A percentile compares a stretch with the other conserved stretches of the same genome.
Conservation (phyloP, 2,113 vertebrate species). For the Serilophus lunatus region DNA sequence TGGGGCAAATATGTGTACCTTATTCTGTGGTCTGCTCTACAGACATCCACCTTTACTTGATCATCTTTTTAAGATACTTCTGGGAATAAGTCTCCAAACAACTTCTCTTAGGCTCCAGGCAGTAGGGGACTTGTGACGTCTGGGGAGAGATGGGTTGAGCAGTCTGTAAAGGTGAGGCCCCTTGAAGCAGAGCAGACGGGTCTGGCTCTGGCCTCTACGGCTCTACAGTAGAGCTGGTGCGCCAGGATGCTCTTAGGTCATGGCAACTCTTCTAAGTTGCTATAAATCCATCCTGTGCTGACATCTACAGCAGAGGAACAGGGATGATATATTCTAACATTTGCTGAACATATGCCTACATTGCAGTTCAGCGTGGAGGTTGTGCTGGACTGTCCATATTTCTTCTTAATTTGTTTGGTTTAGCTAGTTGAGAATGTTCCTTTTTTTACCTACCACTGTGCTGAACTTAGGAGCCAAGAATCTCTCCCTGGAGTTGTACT, state of each 20-base stretch:
- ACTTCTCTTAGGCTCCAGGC: neutral
- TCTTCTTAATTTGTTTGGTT: constrained; percentile 47
- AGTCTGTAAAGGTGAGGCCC: neutral
- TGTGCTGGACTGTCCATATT: constrained; percentile 1
- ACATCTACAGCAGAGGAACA: neutral
- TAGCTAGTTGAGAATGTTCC: constrained; percentile 50
- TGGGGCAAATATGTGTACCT: neutral
- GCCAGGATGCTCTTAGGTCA: neutral
- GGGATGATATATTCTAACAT: neutral
- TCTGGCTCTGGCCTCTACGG: neutral
- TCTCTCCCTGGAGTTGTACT: neutral
- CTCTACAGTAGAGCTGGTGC: neutral
- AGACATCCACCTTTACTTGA: neutral
- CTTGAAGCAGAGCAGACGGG: neutral
- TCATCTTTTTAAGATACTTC: neutral
- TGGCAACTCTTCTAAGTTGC: neutral
- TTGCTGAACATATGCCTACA: constrained; percentile 10
- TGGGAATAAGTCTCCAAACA: neutral
- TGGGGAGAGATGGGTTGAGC: neutral
- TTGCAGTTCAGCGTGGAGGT: neutral
- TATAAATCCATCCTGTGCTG: neutral
- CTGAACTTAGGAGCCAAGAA: constrained; percentile 31
- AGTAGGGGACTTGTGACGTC: neutral
- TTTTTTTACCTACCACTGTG: constrained; percentile 36
- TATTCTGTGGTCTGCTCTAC: neutral